phyloP scores from a whole-genome alignment of 30 jellyfish, hydroid and myxozoan species.

The Hydractinia echinata region DNA sequence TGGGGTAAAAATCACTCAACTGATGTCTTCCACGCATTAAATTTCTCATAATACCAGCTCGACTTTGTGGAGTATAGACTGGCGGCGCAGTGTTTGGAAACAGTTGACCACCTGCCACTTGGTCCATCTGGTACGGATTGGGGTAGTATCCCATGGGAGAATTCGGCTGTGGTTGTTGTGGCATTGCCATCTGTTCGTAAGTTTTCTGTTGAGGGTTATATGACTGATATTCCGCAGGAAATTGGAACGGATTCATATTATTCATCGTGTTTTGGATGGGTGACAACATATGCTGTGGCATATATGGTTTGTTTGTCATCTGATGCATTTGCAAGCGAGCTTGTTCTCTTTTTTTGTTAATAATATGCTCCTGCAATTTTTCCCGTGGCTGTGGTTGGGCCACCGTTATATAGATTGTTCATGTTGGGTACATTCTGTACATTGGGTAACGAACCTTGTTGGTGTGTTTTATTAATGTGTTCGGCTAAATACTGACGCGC shows the following conservation, averaged over 20 bases:
- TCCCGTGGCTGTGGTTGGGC: constrained; percentile 22
- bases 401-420: constrained; percentile 16
- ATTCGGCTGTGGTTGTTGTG: constrained; percentile 21
- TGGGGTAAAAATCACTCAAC: not conserved
- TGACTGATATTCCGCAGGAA: constrained; percentile 19
- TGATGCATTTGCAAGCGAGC: constrained; percentile 16
- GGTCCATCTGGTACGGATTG: constrained; percentile 24
- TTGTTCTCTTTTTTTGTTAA: constrained; percentile 6
- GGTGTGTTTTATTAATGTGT: constrained; percentile 11
- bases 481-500: constrained; percentile 19
- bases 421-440: constrained; percentile 13
- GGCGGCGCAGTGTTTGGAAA: constrained; percentile 20
- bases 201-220: constrained; percentile 15
- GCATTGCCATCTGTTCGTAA: constrained; percentile 9
- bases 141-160: constrained; percentile 18
- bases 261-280: constrained; percentile 12
- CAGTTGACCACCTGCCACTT: constrained; percentile 6
- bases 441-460: constrained; percentile 2
- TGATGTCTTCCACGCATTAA: constrained; percentile 16
- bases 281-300: constrained; percentile 11
- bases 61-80: constrained; percentile 24
- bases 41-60: constrained; percentile 17
- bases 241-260: constrained; percentile 26
- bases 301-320: not conserved
- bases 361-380: constrained; percentile 20